Percentiles rank a stretch among this genome's conserved stretches.
phyloP scores from a whole-genome alignment of 2,113 vertebrate species.

The Syngnathus typhle region DNA sequence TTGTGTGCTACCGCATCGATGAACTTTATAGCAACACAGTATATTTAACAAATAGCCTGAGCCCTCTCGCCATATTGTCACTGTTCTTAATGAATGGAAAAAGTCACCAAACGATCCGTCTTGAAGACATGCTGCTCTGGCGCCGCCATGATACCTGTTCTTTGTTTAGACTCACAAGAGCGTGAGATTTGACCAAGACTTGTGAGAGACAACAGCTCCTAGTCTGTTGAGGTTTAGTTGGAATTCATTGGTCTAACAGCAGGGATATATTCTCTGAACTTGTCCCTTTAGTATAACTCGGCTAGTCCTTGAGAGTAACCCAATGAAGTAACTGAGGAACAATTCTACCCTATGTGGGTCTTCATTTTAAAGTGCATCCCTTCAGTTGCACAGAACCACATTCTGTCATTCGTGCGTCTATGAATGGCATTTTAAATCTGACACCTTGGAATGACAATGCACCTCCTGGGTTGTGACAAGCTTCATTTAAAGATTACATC shows the following conservation, averaged over 20 bases:
- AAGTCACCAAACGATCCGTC: neutral
- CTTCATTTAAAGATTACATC: conserved; percentile 55
- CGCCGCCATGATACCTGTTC: neutral
- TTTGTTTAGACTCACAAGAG: conserved; percentile 2
- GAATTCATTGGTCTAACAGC: too few relatives aligned
- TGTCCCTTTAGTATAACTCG: too few relatives aligned
- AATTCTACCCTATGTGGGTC: too few relatives aligned
- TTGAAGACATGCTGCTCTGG: neutral
- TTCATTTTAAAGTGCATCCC: neutral
- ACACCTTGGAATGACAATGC: conserved; percentile 53
- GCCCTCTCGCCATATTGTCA: neutral
- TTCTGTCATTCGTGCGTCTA: conserved; percentile 48
- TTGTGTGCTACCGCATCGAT: neutral
- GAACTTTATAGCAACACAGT: neutral
- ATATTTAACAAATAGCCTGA: neutral
- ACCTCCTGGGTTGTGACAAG: conserved; percentile 50
- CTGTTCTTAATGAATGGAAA: neutral
- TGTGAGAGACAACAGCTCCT: neutral
- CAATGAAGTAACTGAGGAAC: too few relatives aligned
- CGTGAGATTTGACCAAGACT: conserved; percentile 3
- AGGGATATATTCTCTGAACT: too few relatives aligned
- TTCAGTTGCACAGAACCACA: conserved; percentile 52
- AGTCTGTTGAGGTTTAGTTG: too few relatives aligned
- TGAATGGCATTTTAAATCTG: conserved; percentile 54
- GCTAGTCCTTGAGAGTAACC: too few relatives aligned